A percentile compares a stretch with the other conserved stretches of the same genome.
These are phyloP conservation scores for Haliaeetus leucogaster DNA, from an alignment of 2,113 vertebrate species.

Conservation along the genomic window DNA sequence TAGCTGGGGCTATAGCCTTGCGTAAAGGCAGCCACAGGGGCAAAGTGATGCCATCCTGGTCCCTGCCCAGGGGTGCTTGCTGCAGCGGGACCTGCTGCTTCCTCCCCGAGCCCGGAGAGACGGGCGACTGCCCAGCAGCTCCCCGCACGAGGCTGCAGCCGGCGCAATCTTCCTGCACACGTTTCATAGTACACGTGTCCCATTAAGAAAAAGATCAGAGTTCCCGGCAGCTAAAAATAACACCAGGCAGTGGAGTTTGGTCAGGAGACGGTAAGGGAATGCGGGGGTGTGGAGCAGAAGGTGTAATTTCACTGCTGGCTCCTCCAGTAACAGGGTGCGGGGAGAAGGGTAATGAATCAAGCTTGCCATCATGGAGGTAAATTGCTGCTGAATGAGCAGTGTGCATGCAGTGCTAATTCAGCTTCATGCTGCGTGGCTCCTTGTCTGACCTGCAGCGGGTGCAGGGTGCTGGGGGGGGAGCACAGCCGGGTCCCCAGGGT, in stretches of 20 bases:
- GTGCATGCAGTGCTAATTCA: not conserved
- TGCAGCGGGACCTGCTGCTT: fast-evolving
- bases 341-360: not conserved
- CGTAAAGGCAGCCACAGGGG: fast-evolving
- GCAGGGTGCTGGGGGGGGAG: not conserved
- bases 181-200: not conserved
- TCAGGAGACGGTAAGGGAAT: not conserved
- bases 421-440: not conserved
- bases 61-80: not conserved
- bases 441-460: fast-evolving
- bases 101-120: not conserved
- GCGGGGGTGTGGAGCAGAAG: constrained; percentile 1
- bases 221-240: constrained; percentile 47
- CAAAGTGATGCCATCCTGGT: not conserved
- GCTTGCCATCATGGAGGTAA: not conserved
- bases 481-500: no score
- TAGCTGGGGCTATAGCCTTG: not conserved
- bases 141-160: fast-evolving
- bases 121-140: fast-evolving
- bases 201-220: constrained; percentile 47
- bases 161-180: not conserved
- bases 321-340: not conserved
- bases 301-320: constrained; percentile 1
- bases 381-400: not conserved
- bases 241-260: not conserved